phyloP scores from a whole-genome alignment of 1,140 invertebrate species.

The Leptinotarsa undecemlineata region DNA sequence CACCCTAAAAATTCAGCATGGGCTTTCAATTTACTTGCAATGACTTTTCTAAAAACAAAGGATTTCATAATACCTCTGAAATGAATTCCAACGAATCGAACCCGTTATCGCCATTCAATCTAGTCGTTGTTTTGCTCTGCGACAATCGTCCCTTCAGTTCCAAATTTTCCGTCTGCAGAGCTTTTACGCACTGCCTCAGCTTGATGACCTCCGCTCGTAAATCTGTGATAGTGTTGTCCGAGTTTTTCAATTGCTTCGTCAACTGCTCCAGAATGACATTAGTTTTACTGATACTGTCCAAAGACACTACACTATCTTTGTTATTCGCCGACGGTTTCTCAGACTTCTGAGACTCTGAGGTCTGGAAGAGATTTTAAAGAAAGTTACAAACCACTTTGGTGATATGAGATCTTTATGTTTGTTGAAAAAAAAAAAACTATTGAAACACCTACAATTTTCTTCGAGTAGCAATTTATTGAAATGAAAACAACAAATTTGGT shows the following conservation, averaged over 20 bases:
- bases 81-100: slow-evolving; percentile 45
- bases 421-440: no score
- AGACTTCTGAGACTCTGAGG: no score
- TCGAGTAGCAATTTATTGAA: no score
- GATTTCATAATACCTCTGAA: slow-evolving; percentile 29
- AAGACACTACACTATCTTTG: slow-evolving; percentile 38
- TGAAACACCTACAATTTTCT: no score
- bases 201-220: slow-evolving; percentile 64
- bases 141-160: slow-evolving; percentile 63
- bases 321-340: slow-evolving; percentile 16
- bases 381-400: no score
- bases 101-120: slow-evolving; percentile 41
- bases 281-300: slow-evolving; percentile 36
- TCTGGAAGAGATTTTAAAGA: no score
- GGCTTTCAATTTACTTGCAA: no score
- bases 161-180: slow-evolving; percentile 71
- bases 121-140: slow-evolving; percentile 38
- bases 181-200: slow-evolving; percentile 65
- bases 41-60: no score
- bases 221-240: slow-evolving; percentile 59
- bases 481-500: no score
- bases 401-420: no score
- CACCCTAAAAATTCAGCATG: no score
- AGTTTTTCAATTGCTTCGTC: slow-evolving; percentile 49
- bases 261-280: slow-evolving; percentile 42